Percentiles rank a stretch among this genome's conserved stretches.
Evolutionary conservation across 1,140 invertebrate genomes (phyloP).

Genomic region (Drosophila subpulchrella): DNA sequence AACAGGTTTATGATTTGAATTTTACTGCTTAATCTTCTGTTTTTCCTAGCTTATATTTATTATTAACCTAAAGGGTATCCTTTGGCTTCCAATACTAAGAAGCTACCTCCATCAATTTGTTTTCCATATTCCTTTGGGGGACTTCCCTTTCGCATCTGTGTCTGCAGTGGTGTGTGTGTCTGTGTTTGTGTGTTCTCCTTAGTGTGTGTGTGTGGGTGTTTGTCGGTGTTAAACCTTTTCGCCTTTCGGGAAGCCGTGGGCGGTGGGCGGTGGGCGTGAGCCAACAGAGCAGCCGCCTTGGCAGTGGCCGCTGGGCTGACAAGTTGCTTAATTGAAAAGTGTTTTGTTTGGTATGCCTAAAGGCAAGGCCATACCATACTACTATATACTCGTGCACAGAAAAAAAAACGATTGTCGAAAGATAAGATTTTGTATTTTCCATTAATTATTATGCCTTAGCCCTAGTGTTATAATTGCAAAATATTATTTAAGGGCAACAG

Average conservation of each 20-base stretch:
- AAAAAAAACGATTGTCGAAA: background rate
- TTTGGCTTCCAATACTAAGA: background rate
- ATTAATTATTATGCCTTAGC: too few relatives aligned
- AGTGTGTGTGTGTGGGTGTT: slow-evolving; percentile 29
- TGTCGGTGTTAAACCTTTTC: slow-evolving; percentile 65
- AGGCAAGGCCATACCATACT: slow-evolving; percentile 10
- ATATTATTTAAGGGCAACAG: too few relatives aligned
- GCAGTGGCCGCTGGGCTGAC: slow-evolving; percentile 53
- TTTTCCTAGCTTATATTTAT: background rate
- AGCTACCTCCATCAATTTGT: slow-evolving; percentile 30
- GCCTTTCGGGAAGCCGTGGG: slow-evolving; percentile 34
- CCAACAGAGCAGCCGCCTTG: slow-evolving; percentile 35
- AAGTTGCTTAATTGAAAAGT: slow-evolving; percentile 83
- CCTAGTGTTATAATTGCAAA: too few relatives aligned
- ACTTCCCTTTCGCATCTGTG: slow-evolving; percentile 22
- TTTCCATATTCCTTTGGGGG: slow-evolving; percentile 34
- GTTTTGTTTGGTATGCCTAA: slow-evolving; percentile 63
- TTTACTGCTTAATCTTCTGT: background rate
- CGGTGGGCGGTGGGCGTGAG: slow-evolving; percentile 54
- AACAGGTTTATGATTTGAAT: too few relatives aligned
- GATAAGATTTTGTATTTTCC: too few relatives aligned
- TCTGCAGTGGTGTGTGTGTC: background rate
- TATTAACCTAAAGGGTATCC: slow-evolving; percentile 14
- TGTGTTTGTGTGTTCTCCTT: slow-evolving; percentile 5
- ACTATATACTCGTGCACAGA: background rate